phyloP scores from a whole-genome alignment of 2,113 vertebrate species.

The Papio anubis region DNA sequence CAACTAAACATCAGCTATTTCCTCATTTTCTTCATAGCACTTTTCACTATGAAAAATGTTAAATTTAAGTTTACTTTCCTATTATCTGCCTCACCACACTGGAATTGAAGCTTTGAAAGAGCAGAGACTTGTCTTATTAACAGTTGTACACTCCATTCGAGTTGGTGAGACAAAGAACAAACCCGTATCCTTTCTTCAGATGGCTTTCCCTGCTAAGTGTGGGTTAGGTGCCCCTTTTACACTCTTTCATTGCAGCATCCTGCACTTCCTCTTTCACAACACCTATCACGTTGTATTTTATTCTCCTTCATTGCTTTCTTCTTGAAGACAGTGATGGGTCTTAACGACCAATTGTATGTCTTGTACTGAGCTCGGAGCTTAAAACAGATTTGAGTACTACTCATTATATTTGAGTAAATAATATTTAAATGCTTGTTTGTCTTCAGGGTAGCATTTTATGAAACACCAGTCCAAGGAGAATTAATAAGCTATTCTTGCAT shows the following conservation, averaged over 20 bases:
- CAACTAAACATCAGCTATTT: not conserved
- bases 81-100: not conserved
- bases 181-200: not conserved
- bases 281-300: not conserved
- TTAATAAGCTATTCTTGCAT: not conserved
- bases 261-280: not conserved
- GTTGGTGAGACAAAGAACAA: not conserved
- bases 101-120: not conserved
- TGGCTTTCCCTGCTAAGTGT: not conserved
- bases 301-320: not conserved
- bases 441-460: not conserved
- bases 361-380: not conserved
- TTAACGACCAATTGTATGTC: not conserved
- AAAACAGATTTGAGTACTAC: not conserved
- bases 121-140: not conserved
- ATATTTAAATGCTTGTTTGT: not conserved
- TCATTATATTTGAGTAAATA: not conserved
- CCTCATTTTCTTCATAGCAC: not conserved
- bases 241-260: not conserved
- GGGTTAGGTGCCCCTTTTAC: not conserved
- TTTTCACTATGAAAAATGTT: not conserved
- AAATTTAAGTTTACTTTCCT: not conserved
- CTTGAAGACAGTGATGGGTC: not conserved
- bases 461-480: not conserved
- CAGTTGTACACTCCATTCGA: not conserved